Evolutionary conservation across 2,888 invertebrate genomes (phyloP), one percentile per base, ranked within the genome.

Genomic region (Barypeithes pellucidus): DNA sequence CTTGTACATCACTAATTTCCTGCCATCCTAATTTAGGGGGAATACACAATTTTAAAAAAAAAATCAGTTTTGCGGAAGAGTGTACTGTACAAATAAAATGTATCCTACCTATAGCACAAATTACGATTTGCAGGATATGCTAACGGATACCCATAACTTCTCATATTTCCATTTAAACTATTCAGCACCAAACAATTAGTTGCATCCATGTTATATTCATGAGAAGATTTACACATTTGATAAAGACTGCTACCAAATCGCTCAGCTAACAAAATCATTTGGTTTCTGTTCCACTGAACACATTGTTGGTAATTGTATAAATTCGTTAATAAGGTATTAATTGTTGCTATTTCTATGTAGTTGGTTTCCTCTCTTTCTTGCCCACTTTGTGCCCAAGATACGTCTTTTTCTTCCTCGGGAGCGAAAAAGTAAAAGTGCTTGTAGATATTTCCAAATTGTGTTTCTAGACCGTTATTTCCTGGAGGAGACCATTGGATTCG

Each of bases 71-170:
- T n/a, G n/a, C n/a, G n/a, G n/a, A n/a, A n/a, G n/a, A n/a, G n/a
- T n/a, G n/a, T n/a, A n/a, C n/a, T n/a, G n/a, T n/a, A n/a, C n/a
- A n/a, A n/a, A n/a, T n/a, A n/a, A n/a, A n/a, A n/a, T n/a, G n/a
- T 36, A 20, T 54, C 76, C 79, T 80, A 88, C 88, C 88, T 85
- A 80, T 87, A 88, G 76, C 88, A 88, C 59, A 83, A 77, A 68
- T 85, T 83, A 47, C 85, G 70, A 77, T 87, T 86, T 68, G 80
- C 80, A 0, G 86, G 85, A 80, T 88, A 88, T 72, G 79, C 82
- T 67, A 81, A 81, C 2, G 88, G 88, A 82, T 87, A 88, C 43
- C 84, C 83, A 1, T 87, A 87, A 66, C 87, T 87, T 43, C 83
- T 82, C 39, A 88, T 81, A 52, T 82, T 82, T n/a, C 88, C 88